Evolutionary conservation across 2,888 invertebrate species (phyloP), one percentile per base, ranked within the genome.

Genomic region (Xestia c-nigrum): DNA sequence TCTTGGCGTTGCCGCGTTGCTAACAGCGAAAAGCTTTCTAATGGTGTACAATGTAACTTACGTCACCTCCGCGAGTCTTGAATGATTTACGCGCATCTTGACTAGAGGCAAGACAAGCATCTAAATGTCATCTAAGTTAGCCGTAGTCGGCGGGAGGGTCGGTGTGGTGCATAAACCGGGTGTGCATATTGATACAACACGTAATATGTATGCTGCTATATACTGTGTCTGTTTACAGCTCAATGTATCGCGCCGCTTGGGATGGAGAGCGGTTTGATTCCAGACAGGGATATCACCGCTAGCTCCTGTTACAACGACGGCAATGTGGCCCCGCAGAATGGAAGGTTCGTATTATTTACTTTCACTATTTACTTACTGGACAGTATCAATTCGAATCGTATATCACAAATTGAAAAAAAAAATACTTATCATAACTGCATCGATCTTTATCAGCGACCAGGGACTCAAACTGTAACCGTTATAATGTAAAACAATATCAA

Each of bases 281-380:
- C 97, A 89, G 98, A 99, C 96, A 97, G 97, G 90, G 98, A 98
- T 94, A 97, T 99, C 92, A 97, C 97, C 78, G 98, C 99, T 85
- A 98, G 98, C 94, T 98, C 99, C 66, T 98, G 98, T 87, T 98
- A 98, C 96, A 98, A 99, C 95, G 97, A 97, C 90, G 98, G 98
- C 91, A 98, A 98, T 93, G 98, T 99, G 82, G 99, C 98, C 87
- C 98, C 99, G 68, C 98, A 98, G 90, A 98, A 98, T 93, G 98
- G 98, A 95, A 98, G 99, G 99, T 98, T 78, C 47, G 89, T 88
- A 72, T 70, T 67, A 50, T 46, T 24, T 69, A 65, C 31, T 66
- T 61, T 9, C 21, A 38, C 50, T 68, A 43, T 59, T 72, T 63
- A 46, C 12, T 47, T 52, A 72, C 46, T 61, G 80, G n/a, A 19